These are phyloP conservation scores for Ylistrum balloti DNA, from an alignment of 1,140 invertebrate species.

Conservation along the genomic window DNA sequence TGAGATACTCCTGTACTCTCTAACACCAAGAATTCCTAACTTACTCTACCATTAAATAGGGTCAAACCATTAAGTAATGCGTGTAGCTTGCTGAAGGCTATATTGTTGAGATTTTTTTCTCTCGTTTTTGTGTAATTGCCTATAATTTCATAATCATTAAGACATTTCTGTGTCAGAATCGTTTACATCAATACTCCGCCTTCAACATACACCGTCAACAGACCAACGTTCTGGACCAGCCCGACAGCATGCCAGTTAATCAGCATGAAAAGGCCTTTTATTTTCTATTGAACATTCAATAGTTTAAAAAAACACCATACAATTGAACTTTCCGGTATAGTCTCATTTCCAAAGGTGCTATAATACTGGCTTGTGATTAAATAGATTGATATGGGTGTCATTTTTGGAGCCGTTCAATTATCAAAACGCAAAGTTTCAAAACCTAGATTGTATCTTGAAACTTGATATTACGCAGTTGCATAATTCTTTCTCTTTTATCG, in stretches of 20 bases:
- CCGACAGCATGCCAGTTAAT: background rate
- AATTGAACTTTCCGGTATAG: constrained; percentile 32
- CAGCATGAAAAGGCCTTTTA: constrained; percentile 30
- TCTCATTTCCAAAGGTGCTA: constrained; percentile 43
- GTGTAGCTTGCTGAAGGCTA: background rate
- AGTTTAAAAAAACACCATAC: background rate
- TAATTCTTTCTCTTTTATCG: constrained; percentile 54
- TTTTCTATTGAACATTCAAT: constrained; percentile 24
- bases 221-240: background rate
- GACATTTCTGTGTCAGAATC: constrained; percentile 25
- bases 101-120: background rate
- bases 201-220: background rate
- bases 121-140: background rate
- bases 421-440: constrained; percentile 59
- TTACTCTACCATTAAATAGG: background rate
- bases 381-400: constrained; percentile 60
- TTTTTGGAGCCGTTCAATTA: constrained; percentile 60
- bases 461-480: constrained; percentile 55
- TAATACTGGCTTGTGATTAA: constrained; percentile 56
- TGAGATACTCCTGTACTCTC: background rate
- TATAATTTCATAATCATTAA: constrained; percentile 23
- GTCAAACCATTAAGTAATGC: background rate
- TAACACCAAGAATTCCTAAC: background rate
- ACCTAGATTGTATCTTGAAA: constrained; percentile 63
- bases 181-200: constrained; percentile 9